phyloP scores from a whole-genome alignment of 2,888 invertebrate genomes.

The Cheilosia scutellata region DNA sequence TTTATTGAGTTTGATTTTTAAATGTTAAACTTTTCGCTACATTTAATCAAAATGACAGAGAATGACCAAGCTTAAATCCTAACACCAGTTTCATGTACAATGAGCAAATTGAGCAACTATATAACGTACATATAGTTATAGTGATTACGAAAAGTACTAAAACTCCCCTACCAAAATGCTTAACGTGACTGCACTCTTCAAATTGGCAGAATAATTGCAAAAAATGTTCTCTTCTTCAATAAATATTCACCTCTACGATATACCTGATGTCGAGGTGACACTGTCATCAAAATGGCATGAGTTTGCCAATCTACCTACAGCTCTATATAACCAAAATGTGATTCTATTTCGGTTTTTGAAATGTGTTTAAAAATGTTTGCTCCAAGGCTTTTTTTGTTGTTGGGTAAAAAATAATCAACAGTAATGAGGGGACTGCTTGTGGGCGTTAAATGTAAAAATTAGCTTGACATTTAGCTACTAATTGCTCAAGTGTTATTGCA shows the following conservation, averaged over 20 bases:
- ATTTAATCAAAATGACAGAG: too few relatives aligned
- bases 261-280: constrained; percentile 33
- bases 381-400: constrained; percentile 39
- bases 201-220: background rate
- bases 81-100: too few relatives aligned
- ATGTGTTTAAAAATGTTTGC: constrained; percentile 7
- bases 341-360: constrained; percentile 44
- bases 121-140: too few relatives aligned
- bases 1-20: too few relatives aligned
- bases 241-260: background rate
- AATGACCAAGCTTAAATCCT: too few relatives aligned
- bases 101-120: too few relatives aligned
- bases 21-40: too few relatives aligned
- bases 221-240: background rate
- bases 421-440: constrained; percentile 3
- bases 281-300: constrained; percentile 18
- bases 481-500: constrained; percentile 4
- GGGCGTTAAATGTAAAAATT: constrained; percentile 45
- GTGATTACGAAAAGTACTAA: too few relatives aligned
- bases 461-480: constrained; percentile 18
- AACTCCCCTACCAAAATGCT: too few relatives aligned
- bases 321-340: background rate
- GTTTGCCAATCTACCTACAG: background rate
- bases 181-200: too few relatives aligned
- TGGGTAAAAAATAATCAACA: background rate